A percentile compares a stretch with the other conserved stretches of the same genome.
Conservation (phyloP, 2,888 invertebrate species). For the Adela reaumurella region DNA sequence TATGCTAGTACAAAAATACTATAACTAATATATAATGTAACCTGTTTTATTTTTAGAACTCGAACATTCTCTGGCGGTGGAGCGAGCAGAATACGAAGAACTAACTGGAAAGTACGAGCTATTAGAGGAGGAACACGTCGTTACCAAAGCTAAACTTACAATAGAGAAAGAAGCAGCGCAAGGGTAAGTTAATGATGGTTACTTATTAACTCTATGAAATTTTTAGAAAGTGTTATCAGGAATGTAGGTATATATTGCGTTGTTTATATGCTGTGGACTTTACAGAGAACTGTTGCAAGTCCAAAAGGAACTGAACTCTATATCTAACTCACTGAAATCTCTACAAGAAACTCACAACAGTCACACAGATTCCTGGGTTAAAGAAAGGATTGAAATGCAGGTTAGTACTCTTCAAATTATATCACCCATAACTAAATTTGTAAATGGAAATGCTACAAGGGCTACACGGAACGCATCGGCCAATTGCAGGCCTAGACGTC, state of each 20-base stretch:
- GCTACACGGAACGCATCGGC: no score
- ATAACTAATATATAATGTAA: no score
- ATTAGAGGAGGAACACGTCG: conserved; percentile 79
- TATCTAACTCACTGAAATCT: conserved; percentile 62
- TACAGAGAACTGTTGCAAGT: conserved; percentile 59
- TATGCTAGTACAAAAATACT: no score
- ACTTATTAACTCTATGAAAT: no score
- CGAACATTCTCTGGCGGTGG: conserved; percentile 63
- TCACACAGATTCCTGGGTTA: conserved; percentile 67
- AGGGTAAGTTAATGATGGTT: conserved; percentile 53
- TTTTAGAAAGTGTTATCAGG: no score
- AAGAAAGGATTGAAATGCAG: conserved; percentile 68
- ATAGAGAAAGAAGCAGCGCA: conserved; percentile 79
- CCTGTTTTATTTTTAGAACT: no score
- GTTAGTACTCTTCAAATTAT: conserved; percentile 39
- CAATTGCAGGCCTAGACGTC: no score
- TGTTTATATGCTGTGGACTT: background rate
- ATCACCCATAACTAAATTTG: no score
- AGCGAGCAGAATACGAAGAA: conserved; percentile 73
- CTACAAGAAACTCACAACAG: conserved; percentile 61
- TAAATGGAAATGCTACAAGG: no score
- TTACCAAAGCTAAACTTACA: conserved; percentile 76
- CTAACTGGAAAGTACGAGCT: conserved; percentile 79
- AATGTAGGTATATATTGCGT: no score
- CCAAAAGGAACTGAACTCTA: conserved; percentile 59